Conservation (phyloP, 2,888 invertebrate species). For the Auanema freiburgensis region DNA sequence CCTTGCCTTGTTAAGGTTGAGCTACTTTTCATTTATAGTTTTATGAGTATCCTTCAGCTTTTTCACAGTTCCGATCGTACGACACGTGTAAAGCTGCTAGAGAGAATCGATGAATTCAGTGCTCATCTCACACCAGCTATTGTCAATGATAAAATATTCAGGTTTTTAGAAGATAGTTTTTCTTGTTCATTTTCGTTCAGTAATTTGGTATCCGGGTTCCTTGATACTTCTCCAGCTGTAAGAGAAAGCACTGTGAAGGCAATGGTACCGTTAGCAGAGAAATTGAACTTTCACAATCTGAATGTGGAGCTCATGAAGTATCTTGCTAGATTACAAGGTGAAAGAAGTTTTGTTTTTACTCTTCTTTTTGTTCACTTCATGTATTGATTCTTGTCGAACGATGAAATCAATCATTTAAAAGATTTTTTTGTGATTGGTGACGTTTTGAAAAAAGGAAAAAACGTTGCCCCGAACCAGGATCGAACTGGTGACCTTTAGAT, state of each 20-base stretch:
- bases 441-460: neutral
- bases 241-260: conserved; percentile 91
- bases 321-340: conserved; percentile 85
- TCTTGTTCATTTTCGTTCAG: conserved; percentile 36
- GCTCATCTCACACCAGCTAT: conserved; percentile 71
- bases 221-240: conserved; percentile 94
- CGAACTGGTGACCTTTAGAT: conserved; percentile 64
- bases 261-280: conserved; percentile 89
- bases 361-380: neutral
- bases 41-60: conserved; percentile 67
- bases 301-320: conserved; percentile 94
- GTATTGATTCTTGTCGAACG: neutral
- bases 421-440: neutral
- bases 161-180: conserved; percentile 56
- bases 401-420: neutral
- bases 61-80: conserved; percentile 93
- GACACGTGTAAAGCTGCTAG: conserved; percentile 87
- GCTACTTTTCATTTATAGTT: neutral
- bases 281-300: conserved; percentile 93
- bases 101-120: conserved; percentile 85
- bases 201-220: conserved; percentile 82
- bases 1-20: conserved; percentile 89
- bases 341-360: neutral
- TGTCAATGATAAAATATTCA: conserved; percentile 84
- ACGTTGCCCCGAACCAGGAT: conserved; percentile 49